Percentiles rank a stretch among this genome's conserved stretches.
Conservation (phyloP, 2,113 vertebrate species). For the Panurus biarmicus region DNA sequence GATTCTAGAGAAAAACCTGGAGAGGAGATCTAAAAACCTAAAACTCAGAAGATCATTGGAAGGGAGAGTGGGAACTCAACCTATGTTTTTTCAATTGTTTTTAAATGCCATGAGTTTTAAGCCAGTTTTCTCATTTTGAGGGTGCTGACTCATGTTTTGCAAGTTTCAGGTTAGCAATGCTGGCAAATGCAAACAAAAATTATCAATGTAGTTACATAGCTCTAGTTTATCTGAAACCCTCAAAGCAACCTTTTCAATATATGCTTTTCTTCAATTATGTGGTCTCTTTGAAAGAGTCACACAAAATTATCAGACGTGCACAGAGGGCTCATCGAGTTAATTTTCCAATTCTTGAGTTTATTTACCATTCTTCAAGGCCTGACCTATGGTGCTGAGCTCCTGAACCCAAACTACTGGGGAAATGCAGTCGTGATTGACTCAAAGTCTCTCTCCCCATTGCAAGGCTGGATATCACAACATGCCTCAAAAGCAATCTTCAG, state of each 20-base stretch:
- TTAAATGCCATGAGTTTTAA: background rate
- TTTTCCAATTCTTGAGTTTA: background rate
- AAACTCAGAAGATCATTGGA: background rate
- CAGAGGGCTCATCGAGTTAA: background rate
- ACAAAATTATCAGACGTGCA: background rate
- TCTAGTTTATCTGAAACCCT: background rate
- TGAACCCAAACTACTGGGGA: background rate
- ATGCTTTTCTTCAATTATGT: background rate
- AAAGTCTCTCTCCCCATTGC: background rate
- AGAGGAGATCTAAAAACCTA: background rate
- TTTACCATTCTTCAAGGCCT: background rate
- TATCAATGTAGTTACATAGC: background rate
- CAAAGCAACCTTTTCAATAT: background rate
- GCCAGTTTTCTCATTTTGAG: background rate
- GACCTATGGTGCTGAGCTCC: background rate
- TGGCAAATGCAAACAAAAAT: background rate
- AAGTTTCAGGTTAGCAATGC: background rate
- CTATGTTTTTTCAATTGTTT: background rate
- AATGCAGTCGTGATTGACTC: background rate
- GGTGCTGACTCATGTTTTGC: background rate
- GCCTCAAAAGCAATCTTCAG: background rate
- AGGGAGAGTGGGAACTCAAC: background rate
- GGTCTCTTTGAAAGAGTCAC: fast-evolving
- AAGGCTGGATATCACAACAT: background rate
- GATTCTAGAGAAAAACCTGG: background rate